Percentiles rank a stretch among this genome's conserved stretches.
These are phyloP conservation scores for Dryobates pubescens DNA, from an alignment of 2,797 vertebrate species.

Conservation along the genomic window DNA sequence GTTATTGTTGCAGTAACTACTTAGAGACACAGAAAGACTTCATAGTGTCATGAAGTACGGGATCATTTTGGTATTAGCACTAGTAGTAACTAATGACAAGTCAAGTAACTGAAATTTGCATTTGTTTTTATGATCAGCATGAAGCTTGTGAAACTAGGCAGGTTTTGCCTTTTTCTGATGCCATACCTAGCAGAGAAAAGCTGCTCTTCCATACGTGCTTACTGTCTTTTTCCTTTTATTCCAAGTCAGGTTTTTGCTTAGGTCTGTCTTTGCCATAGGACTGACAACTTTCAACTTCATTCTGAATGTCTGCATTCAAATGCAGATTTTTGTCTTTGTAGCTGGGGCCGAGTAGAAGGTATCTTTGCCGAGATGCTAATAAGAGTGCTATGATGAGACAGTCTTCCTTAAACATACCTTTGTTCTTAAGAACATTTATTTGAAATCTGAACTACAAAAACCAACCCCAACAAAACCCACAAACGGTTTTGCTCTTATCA, in stretches of 20 bases:
- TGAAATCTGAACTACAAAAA: conserved; percentile 47
- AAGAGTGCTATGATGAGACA: conserved; percentile 22
- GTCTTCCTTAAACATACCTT: conserved; percentile 4
- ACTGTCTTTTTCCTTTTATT: not conserved
- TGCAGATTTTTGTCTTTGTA: conserved; percentile 64
- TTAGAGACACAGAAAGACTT: not conserved
- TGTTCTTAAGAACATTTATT: conserved; percentile 30
- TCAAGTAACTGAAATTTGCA: not conserved
- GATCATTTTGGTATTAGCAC: not conserved
- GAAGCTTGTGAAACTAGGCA: not conserved
- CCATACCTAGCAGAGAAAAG: not conserved
- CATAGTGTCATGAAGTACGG: not conserved
- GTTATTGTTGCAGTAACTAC: not conserved
- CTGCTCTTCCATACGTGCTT: not conserved
- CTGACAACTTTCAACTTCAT: conserved; percentile 4
- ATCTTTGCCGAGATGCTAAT: conserved; percentile 68
- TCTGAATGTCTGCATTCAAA: conserved; percentile 47
- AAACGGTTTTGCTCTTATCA: conserved; percentile 37
- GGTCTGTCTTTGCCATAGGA: not conserved
- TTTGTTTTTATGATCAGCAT: not conserved
- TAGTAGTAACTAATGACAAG: not conserved
- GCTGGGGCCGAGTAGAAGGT: conserved; percentile 8
- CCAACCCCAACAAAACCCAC: not conserved
- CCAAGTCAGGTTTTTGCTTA: not conserved
- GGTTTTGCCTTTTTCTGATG: not conserved